A percentile compares a stretch with the other conserved stretches of the same genome.
These are phyloP conservation scores for Cephus spinipes DNA, from an alignment of 2,888 invertebrate species.

Conservation along the genomic window DNA sequence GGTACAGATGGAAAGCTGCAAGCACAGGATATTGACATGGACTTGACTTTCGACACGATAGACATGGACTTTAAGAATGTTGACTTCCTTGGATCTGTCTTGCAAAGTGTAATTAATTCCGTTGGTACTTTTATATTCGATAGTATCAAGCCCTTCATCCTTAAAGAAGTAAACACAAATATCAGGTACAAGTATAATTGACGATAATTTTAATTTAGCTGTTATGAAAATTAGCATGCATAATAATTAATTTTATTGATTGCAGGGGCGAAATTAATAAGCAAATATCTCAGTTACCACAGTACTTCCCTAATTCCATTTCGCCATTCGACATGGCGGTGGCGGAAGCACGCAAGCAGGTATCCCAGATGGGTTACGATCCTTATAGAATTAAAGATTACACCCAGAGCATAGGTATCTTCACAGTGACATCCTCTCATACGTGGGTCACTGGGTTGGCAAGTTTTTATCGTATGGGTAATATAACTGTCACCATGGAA, in stretches of 20 bases:
- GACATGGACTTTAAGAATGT: slow-evolving; percentile 86
- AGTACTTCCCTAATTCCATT: slow-evolving; percentile 86
- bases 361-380: slow-evolving; percentile 77
- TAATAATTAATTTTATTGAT: slow-evolving; percentile 13
- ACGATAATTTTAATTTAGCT: background rate
- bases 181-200: slow-evolving; percentile 59
- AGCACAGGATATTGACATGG: slow-evolving; percentile 83
- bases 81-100: slow-evolving; percentile 78
- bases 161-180: slow-evolving; percentile 82
- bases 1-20: slow-evolving; percentile 81
- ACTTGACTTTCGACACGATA: slow-evolving; percentile 81
- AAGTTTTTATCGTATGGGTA: slow-evolving; percentile 85
- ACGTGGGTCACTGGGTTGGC: slow-evolving; percentile 85
- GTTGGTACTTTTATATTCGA: slow-evolving; percentile 87
- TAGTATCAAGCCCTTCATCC: slow-evolving; percentile 86
- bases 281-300: slow-evolving; percentile 77
- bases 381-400: slow-evolving; percentile 82
- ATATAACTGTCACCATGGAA: slow-evolving; percentile 78
- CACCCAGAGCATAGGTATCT: slow-evolving; percentile 77
- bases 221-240: background rate
- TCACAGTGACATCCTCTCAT: slow-evolving; percentile 77
- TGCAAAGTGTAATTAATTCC: slow-evolving; percentile 83
- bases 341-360: slow-evolving; percentile 78
- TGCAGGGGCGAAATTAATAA: slow-evolving; percentile 78
- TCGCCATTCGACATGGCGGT: slow-evolving; percentile 88